These are phyloP conservation scores for Eulemur albifrons DNA, from an alignment of 2,797 vertebrate genomes.

Conservation along the genomic window DNA sequence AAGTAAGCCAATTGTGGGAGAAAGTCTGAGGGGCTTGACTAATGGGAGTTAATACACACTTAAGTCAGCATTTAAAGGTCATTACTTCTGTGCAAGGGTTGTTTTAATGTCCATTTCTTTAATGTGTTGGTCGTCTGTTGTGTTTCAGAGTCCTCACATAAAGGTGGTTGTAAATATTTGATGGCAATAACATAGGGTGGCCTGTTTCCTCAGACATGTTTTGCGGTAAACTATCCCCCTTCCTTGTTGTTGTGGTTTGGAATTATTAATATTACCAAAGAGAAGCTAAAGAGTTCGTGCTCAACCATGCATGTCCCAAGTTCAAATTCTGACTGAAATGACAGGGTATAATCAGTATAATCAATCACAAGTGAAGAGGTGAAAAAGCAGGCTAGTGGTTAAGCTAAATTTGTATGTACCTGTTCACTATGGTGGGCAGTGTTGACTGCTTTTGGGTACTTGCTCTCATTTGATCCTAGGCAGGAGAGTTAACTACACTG, in stretches of 20 bases:
- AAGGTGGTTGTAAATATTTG: neutral
- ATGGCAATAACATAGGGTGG: neutral
- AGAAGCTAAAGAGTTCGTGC: constrained; percentile 13
- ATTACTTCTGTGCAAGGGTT: neutral
- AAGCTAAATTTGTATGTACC: neutral
- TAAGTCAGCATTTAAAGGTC: neutral
- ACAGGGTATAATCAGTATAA: neutral
- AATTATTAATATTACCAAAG: neutral
- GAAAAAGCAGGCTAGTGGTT: neutral
- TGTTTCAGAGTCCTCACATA: neutral
- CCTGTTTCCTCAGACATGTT: neutral
- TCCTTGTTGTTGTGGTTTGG: constrained; percentile 29
- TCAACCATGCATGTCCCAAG: neutral
- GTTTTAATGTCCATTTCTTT: constrained; percentile 52
- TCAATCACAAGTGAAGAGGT: neutral
- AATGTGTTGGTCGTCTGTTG: neutral
- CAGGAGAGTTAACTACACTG: neutral
- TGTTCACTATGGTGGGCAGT: neutral
- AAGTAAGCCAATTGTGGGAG: too few relatives aligned
- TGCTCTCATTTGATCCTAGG: neutral
- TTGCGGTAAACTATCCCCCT: neutral
- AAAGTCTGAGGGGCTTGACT: neutral
- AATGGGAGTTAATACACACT: neutral
- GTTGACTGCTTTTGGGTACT: neutral
- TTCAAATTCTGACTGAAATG: constrained; percentile 17